Evolutionary conservation across 2,888 invertebrate genomes (phyloP).

Genomic region (Morpho deidamia): DNA sequence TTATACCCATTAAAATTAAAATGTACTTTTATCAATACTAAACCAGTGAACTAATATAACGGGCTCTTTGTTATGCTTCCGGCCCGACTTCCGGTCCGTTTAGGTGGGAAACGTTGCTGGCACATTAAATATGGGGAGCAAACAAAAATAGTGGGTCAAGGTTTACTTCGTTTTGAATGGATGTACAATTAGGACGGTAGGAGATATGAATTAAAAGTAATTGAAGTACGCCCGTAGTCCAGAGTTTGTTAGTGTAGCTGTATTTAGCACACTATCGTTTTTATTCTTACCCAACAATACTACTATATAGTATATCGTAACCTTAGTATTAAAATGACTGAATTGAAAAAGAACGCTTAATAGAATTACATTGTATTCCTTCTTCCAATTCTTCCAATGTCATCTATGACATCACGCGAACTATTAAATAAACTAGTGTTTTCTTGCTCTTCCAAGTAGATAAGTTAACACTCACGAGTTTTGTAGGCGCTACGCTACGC

Average conservation of each 20-base stretch:
- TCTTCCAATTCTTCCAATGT: too few species aligned
- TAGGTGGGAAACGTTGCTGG: conserved; percentile 53
- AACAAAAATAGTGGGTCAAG: conserved; percentile 64
- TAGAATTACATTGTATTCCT: too few species aligned
- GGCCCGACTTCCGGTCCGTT: conserved; percentile 60
- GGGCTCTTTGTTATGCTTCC: conserved; percentile 64
- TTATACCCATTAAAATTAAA: too few species aligned
- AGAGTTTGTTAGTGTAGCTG: conserved; percentile 4
- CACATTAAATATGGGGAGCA: conserved; percentile 50
- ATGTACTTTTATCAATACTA: conserved; percentile 26
- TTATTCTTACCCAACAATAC: conserved; percentile 2
- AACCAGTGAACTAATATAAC: conserved; percentile 47
- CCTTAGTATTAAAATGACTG: too few species aligned
- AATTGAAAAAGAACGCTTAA: too few species aligned
- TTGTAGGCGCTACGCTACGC: too few species aligned
- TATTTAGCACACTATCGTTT: conserved; percentile 18
- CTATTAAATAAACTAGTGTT: too few species aligned
- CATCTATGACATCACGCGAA: too few species aligned
- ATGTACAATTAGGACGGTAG: conserved; percentile 33
- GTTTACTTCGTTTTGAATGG: conserved; percentile 48
- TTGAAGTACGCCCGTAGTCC: conserved; percentile 29
- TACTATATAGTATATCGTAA: too few species aligned
- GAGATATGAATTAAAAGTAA: conserved; percentile 45
- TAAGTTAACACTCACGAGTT: too few species aligned
- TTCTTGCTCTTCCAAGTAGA: too few species aligned